Percentiles rank a stretch among this genome's conserved stretches.
phyloP scores from a whole-genome alignment of 1,140 invertebrate genomes.

The Protaetia brevitarsis region DNA sequence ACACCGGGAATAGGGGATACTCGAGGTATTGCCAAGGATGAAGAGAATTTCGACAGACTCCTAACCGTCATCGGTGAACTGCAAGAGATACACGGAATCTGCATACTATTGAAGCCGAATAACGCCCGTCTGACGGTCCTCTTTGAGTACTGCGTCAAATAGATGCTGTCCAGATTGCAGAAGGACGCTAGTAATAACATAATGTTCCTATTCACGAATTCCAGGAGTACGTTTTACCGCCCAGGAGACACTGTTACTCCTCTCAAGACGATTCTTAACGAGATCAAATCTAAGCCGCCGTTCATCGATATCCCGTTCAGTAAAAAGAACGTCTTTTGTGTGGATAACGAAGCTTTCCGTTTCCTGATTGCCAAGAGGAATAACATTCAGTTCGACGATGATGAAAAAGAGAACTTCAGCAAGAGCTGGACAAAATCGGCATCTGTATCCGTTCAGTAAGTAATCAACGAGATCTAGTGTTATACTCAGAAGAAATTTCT shows the following conservation, averaged over 20 bases:
- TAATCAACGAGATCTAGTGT: neutral
- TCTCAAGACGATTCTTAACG: conserved; percentile 28
- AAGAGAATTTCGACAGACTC: conserved; percentile 41
- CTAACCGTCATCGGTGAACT: conserved; percentile 36
- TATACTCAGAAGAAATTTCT: no score
- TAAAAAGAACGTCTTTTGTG: conserved; percentile 36
- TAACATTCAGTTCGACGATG: no score
- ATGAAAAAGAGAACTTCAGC: conserved; percentile 31
- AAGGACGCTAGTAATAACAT: conserved; percentile 39
- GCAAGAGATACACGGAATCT: conserved; percentile 41
- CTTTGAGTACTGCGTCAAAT: conserved; percentile 41
- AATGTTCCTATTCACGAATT: conserved; percentile 41
- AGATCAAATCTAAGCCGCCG: conserved; percentile 32
- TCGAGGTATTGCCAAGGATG: conserved; percentile 38
- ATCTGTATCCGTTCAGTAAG: neutral
- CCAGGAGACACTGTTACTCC: conserved; percentile 37
- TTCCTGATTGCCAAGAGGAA: no score
- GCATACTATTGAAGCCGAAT: conserved; percentile 39
- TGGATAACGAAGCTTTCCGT: conserved; percentile 43
- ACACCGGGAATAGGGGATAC: conserved; percentile 30
- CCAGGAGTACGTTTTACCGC: conserved; percentile 35
- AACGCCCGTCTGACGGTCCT: conserved; percentile 32
- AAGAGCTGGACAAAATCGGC: neutral
- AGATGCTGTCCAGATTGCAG: conserved; percentile 39
- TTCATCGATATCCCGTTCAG: conserved; percentile 33